Evolutionary conservation across 1,140 invertebrate genomes (phyloP).

Genomic region (Oreohelix idahoensis): DNA sequence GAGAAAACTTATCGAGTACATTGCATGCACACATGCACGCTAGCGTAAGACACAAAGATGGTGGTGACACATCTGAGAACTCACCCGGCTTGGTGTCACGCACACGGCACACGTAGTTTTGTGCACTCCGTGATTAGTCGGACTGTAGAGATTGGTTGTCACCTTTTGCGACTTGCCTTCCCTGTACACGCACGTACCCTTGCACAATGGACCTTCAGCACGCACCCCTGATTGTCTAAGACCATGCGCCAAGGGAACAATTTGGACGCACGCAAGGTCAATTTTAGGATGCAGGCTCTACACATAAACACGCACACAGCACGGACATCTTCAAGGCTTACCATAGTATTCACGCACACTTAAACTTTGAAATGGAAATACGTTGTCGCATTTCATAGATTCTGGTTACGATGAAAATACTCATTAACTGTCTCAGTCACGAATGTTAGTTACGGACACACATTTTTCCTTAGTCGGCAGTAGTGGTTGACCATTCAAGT

Average conservation of each 20-base stretch:
- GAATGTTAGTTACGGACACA: too few relatives aligned
- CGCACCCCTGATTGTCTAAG: constrained; percentile 33
- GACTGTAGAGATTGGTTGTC: constrained; percentile 17
- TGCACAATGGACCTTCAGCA: constrained; percentile 30
- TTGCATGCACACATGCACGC: constrained; percentile 23
- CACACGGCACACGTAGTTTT: constrained; percentile 9
- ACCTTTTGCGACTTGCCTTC: constrained; percentile 14
- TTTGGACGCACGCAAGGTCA: constrained; percentile 35
- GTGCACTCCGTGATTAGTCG: neutral
- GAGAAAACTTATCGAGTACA: neutral
- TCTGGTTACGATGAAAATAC: neutral
- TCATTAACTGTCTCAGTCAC: neutral
- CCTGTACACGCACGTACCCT: constrained; percentile 24
- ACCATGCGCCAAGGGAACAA: constrained; percentile 32
- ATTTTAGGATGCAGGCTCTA: constrained; percentile 23
- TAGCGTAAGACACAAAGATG: neutral
- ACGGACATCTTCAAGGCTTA: neutral
- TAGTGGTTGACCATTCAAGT: too few relatives aligned
- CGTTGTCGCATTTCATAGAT: neutral
- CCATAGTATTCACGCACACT: neutral
- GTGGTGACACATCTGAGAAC: neutral
- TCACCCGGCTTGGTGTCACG: neutral
- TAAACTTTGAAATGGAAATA: neutral
- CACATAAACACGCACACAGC: constrained; percentile 21
- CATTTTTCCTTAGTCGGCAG: too few relatives aligned